Percentiles rank a stretch among this genome's conserved stretches.
Conservation (phyloP, 1,140 invertebrate species). For the Wasmannia auropunctata region DNA sequence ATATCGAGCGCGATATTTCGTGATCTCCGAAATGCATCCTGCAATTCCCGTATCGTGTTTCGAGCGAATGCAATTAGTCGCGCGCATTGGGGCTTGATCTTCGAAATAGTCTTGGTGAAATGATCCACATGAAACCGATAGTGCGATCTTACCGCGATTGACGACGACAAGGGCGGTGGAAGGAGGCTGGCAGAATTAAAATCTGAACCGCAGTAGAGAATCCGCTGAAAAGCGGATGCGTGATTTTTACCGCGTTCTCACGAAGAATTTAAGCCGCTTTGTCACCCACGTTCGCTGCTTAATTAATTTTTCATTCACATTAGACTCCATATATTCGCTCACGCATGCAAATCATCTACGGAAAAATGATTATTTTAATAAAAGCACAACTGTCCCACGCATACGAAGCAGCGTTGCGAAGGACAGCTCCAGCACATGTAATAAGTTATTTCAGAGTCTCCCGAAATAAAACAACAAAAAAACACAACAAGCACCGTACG, state of each 20-base stretch:
- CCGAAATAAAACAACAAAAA: neutral
- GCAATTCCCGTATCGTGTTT: neutral
- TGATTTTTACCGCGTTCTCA: too few species aligned
- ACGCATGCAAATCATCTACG: neutral
- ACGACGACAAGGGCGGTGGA: neutral
- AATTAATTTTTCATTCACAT: constrained; percentile 66
- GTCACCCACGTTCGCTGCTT: neutral
- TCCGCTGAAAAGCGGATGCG: neutral
- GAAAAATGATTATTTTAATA: constrained; percentile 60
- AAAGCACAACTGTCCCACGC: neutral
- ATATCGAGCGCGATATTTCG: constrained; percentile 12
- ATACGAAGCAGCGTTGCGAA: neutral
- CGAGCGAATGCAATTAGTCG: constrained; percentile 46
- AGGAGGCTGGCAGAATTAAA: neutral
- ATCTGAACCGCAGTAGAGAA: neutral
- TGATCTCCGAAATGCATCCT: neutral
- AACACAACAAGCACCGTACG: neutral
- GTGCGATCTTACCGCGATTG: neutral
- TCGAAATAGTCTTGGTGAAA: constrained; percentile 27
- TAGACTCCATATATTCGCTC: constrained; percentile 5
- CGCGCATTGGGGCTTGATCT: constrained; percentile 52
- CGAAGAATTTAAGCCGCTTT: constrained; percentile 63
- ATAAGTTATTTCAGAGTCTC: neutral
- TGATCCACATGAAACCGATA: constrained; percentile 43
- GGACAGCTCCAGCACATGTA: neutral